These are phyloP conservation scores for Abrostola triplasia DNA, from an alignment of 2,888 invertebrate species.

Conservation along the genomic window DNA sequence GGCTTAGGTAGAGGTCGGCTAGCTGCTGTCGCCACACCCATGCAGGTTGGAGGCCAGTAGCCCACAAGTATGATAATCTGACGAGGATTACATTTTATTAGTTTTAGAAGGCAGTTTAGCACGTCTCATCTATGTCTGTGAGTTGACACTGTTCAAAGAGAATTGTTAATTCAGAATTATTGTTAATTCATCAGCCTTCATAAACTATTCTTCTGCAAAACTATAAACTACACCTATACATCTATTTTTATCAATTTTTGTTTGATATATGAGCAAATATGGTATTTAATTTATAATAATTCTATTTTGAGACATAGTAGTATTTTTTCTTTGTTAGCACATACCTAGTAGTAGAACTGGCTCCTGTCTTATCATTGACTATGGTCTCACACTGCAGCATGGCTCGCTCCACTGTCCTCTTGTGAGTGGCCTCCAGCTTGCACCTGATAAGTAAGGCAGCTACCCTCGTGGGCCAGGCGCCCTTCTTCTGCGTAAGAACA, in stretches of 20 bases:
- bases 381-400: constrained; percentile 95
- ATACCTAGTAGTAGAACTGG: constrained; percentile 72
- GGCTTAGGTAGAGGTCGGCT: constrained; percentile 92
- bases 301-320: too few species aligned
- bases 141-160: too few species aligned
- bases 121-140: too few species aligned
- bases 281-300: too few species aligned
- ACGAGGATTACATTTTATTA: background rate
- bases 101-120: too few species aligned
- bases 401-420: constrained; percentile 95
- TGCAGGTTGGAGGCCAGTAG: constrained; percentile 91
- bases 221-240: too few species aligned
- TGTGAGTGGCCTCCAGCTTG: constrained; percentile 92
- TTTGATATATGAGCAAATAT: too few species aligned
- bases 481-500: constrained; percentile 89
- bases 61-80: constrained; percentile 91
- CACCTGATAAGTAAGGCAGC: constrained; percentile 93
- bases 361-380: constrained; percentile 86
- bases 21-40: constrained; percentile 94
- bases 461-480: constrained; percentile 93
- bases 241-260: too few species aligned
- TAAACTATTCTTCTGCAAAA: too few species aligned
- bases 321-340: constrained; percentile 4
- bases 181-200: too few species aligned
- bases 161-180: too few species aligned